Evolutionary conservation across 2,888 invertebrate genomes (phyloP), one percentile per base, ranked within the genome.

Genomic region (Rutpela maculata): DNA sequence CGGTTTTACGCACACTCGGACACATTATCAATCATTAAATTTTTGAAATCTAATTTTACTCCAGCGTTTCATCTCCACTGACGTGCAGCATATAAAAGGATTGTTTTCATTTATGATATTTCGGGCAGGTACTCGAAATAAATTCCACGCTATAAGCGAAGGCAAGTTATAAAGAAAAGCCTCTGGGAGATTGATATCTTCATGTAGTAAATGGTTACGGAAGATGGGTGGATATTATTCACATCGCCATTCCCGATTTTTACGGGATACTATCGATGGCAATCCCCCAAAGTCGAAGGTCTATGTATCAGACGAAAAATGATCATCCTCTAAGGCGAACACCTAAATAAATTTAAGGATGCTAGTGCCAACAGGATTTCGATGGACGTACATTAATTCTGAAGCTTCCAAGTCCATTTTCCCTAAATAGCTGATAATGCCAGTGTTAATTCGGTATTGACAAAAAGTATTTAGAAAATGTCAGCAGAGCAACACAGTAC

Each of bases 121-220:
- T 31, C 7, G n/a, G 60, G 31, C 60, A 60, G 31, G 60, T 60
- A n/a, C 26, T 31, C 12, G 15, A 43, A 38, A 38, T 65, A 65
- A 12, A 65, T 65, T 22, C 15, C n/a, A 43, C 18, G 15, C 43
- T 43, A 65, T 65, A 65, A 65, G 38, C 31, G 19, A 31, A 31
- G 43, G 38, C 19, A 65, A 65, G 65, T 65, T 65, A 65, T 65
- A 65, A 43, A 43, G 43, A 50, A 43, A 43, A 18, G 43, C 43
- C 74, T 63, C 65, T 70, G 65, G 68, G 56, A 80, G 81, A 81
- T 81, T 81, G 80, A 81, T 81, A 81, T 80, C 80, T 67, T 59
- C 75, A 56, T 76, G 71, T 75, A 78, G 80, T 72, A 76, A 78
- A 80, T 76, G 81, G 79, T 79, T 80, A 73, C 67, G 63, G 75